Evolutionary conservation across 2,113 vertebrate species (phyloP).

Genomic region (Stigmatopora nigra): DNA sequence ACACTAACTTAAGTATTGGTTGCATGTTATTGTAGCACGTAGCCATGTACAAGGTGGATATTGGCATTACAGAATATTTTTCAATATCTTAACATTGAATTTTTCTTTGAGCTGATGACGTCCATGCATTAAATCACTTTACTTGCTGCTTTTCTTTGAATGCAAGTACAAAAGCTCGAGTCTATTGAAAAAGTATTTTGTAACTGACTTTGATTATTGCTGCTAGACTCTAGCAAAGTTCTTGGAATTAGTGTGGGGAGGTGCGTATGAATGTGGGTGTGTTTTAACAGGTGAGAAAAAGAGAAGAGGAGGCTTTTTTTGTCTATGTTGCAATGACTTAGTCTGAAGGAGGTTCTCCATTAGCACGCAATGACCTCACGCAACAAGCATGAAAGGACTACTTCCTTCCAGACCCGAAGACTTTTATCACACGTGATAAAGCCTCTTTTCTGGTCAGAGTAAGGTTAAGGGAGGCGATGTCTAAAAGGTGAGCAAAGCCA

Average conservation of each 20-base stretch:
- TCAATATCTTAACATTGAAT: not conserved
- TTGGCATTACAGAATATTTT: not conserved
- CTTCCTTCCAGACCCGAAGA: slow-evolving; percentile 56
- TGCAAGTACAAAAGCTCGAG: not conserved
- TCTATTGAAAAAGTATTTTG: not conserved
- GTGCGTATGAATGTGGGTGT: slow-evolving; percentile 1
- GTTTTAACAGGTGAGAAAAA: slow-evolving; percentile 1
- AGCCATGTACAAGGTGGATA: not conserved
- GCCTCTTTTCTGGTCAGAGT: slow-evolving; percentile 47
- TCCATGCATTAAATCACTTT: not conserved
- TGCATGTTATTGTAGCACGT: no score
- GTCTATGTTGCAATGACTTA: slow-evolving; percentile 52
- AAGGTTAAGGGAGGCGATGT: slow-evolving; percentile 4
- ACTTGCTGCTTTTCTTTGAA: not conserved
- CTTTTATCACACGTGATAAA: slow-evolving; percentile 69
- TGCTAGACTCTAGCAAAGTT: not conserved
- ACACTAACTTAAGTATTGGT: not conserved
- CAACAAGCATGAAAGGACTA: slow-evolving; percentile 62
- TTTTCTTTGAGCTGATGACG: not conserved
- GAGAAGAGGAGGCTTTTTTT: slow-evolving; percentile 32
- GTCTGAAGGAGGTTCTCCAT: slow-evolving; percentile 60
- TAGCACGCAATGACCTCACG: slow-evolving; percentile 63
- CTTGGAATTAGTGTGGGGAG: not conserved
- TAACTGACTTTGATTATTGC: not conserved
- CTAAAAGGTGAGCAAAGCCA: slow-evolving; percentile 39